A percentile compares a stretch with the other conserved stretches of the same genome.
Conservation (phyloP, 2,113 vertebrate species). For the Apistogramma diplotaenia region DNA sequence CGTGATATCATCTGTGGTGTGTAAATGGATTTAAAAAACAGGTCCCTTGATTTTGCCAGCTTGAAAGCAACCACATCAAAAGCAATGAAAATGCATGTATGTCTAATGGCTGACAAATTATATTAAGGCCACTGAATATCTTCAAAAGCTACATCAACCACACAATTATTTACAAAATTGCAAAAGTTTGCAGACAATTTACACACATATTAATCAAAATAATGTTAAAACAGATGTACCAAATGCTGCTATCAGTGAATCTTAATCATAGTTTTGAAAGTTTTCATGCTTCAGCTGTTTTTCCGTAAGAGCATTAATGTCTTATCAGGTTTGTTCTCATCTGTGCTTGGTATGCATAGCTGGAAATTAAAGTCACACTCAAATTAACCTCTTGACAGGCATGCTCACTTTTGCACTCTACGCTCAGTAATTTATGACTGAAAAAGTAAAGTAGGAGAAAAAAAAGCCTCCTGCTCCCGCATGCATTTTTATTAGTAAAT, state of each 20-base stretch:
- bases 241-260: constrained; percentile 35
- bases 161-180: not conserved
- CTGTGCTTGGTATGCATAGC: constrained; percentile 29
- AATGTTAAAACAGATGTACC: not conserved
- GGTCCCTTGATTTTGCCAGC: constrained; percentile 39
- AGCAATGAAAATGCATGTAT: not conserved
- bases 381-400: constrained; percentile 55
- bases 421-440: constrained; percentile 26
- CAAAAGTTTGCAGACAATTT: not conserved
- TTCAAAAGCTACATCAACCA: not conserved
- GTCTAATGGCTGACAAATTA: not conserved
- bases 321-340: constrained; percentile 57
- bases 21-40: constrained; percentile 53
- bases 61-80: constrained; percentile 53
- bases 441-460: constrained; percentile 35
- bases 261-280: constrained; percentile 39
- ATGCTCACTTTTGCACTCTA: constrained; percentile 66
- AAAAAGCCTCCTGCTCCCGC: constrained; percentile 33
- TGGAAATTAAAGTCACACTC: constrained; percentile 63
- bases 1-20: constrained; percentile 54
- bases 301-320: constrained; percentile 53
- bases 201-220: not conserved
- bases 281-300: constrained; percentile 44
- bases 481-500: constrained; percentile 72
- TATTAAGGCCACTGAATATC: not conserved